These are phyloP conservation scores for Noctua pronuba DNA, from an alignment of 2,888 invertebrate species.

Conservation along the genomic window DNA sequence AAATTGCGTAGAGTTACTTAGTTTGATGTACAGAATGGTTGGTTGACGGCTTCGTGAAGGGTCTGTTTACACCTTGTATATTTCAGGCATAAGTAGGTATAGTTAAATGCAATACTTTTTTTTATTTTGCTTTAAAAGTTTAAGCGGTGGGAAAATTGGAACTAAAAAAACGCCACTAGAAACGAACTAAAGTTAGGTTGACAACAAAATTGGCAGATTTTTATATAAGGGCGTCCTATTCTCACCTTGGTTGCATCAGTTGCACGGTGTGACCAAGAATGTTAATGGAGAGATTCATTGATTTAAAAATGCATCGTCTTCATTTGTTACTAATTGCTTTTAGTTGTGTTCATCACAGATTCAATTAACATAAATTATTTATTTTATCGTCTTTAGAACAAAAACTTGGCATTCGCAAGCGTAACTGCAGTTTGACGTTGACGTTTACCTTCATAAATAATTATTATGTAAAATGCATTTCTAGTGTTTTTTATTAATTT, in stretches of 20 bases:
- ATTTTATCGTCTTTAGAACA: slow-evolving; percentile 22
- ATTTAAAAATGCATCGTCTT: slow-evolving; percentile 10
- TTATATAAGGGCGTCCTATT: background rate
- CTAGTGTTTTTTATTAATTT: background rate
- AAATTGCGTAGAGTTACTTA: too few species aligned
- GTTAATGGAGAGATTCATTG: background rate
- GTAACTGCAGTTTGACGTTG: slow-evolving; percentile 16
- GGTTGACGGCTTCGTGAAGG: too few species aligned
- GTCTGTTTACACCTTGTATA: too few species aligned
- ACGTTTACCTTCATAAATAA: slow-evolving; percentile 2
- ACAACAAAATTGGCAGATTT: background rate
- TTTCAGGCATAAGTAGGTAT: too few species aligned
- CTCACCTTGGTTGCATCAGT: background rate
- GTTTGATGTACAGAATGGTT: too few species aligned
- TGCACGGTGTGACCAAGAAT: background rate
- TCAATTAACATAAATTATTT: slow-evolving; percentile 42
- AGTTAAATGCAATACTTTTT: background rate
- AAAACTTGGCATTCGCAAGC: slow-evolving; percentile 25
- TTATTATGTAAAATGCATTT: background rate
- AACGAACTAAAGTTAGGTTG: background rate
- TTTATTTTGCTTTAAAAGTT: background rate
- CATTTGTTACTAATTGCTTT: background rate
- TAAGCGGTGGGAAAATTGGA: background rate
- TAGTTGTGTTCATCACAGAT: slow-evolving; percentile 1
- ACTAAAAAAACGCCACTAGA: background rate